Percentiles rank a stretch among this genome's conserved stretches.
Conservation (phyloP, 37 sponge, comb jelly and placozoan species). For the Bolinopsis microptera region DNA sequence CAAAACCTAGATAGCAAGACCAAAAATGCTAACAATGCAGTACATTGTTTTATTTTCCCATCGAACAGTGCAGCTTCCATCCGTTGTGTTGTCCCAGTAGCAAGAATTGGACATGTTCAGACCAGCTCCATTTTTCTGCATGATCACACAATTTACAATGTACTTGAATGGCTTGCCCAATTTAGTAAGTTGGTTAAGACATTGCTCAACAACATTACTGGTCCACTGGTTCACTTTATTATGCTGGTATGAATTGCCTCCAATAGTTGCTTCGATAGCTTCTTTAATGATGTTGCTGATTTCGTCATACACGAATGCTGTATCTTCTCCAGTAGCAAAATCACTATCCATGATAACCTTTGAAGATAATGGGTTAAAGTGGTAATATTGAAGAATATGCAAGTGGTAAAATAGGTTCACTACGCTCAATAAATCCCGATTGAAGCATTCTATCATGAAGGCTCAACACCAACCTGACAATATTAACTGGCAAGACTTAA, state of each 20-base stretch:
- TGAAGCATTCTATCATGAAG: too few species aligned
- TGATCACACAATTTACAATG: slow-evolving; percentile 91
- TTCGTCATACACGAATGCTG: slow-evolving; percentile 93
- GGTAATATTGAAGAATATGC: too few species aligned
- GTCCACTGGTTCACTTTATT: slow-evolving; percentile 99
- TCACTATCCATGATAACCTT: slow-evolving; percentile 36
- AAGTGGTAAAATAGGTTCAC: too few species aligned
- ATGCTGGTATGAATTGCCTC: slow-evolving; percentile 87
- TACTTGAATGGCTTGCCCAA: slow-evolving; percentile 97
- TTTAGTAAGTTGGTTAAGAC: slow-evolving; percentile 94
- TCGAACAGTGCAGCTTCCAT: slow-evolving; percentile 96
- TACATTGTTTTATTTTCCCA: slow-evolving; percentile 99
- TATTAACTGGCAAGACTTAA: too few species aligned
- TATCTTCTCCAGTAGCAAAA: slow-evolving; percentile 66
- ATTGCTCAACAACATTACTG: slow-evolving; percentile 89
- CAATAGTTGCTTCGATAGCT: slow-evolving; percentile 73
- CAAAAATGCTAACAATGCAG: slow-evolving; percentile 96
- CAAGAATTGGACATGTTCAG: slow-evolving; percentile 96
- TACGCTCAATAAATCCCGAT: too few species aligned
- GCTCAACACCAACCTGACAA: too few species aligned
- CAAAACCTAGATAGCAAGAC: slow-evolving; percentile 83
- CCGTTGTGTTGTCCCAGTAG: slow-evolving; percentile 97
- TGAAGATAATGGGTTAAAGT: not conserved
- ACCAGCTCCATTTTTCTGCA: slow-evolving; percentile 99
- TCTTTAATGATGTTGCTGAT: slow-evolving; percentile 93